phyloP scores from a whole-genome alignment of 2,113 vertebrate genomes.

The Condylura cristata region DNA sequence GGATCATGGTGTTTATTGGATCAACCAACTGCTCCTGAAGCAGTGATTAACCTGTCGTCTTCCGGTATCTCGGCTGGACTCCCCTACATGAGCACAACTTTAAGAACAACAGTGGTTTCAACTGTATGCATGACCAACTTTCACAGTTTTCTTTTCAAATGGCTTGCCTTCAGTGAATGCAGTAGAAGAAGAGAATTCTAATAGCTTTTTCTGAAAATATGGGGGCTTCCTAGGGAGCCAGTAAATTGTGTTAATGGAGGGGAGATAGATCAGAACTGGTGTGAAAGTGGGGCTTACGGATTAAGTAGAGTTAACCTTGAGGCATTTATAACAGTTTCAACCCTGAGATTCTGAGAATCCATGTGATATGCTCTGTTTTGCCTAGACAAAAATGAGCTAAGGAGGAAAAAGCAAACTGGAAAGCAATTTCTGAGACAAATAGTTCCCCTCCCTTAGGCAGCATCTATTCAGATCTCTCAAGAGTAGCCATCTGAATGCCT shows the following conservation, averaged over 20 bases:
- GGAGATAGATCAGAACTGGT: not conserved
- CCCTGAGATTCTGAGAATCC: not conserved
- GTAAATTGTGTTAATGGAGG: not conserved
- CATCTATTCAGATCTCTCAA: not conserved
- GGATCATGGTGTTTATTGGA: not conserved
- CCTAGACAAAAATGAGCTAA: constrained; percentile 15
- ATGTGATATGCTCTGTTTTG: not conserved
- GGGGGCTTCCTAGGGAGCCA: not conserved
- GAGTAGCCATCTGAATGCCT: constrained; percentile 22
- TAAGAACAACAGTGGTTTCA: not conserved
- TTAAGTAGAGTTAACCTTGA: not conserved
- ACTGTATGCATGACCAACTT: not conserved
- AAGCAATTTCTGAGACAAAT: constrained; percentile 21
- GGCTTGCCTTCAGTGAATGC: not conserved
- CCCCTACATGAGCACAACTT: not conserved
- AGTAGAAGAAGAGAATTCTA: constrained; percentile 9
- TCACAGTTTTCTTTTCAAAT: not conserved
- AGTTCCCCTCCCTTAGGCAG: constrained; percentile 49
- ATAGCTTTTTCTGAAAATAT: not conserved
- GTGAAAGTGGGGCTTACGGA: not conserved
- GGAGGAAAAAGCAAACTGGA: not conserved
- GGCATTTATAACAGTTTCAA: not conserved
- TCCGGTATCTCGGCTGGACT: not conserved
- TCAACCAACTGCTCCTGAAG: not conserved
- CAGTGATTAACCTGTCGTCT: not conserved